Conservation (phyloP, 1,140 invertebrate species). For the Oncopeltus fasciatus region DNA sequence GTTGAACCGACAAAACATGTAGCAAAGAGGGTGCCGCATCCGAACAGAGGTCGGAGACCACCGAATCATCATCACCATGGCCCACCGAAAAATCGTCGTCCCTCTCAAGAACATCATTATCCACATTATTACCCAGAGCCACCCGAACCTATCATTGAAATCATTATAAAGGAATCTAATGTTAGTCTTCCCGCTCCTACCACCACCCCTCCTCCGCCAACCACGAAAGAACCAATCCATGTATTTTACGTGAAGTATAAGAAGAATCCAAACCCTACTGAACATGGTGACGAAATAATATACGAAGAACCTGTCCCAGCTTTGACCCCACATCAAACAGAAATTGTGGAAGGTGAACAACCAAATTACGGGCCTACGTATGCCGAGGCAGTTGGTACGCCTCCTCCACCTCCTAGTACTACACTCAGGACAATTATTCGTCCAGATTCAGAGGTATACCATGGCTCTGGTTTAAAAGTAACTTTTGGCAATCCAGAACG, state of each 20-base stretch:
- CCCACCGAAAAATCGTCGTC: conserved; percentile 7
- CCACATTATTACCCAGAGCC: conserved; percentile 58
- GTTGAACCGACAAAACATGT: neutral
- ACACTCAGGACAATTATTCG: conserved; percentile 67
- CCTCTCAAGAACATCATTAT: conserved; percentile 30
- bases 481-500: conserved; percentile 21
- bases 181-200: conserved; percentile 48
- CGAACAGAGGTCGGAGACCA: conserved; percentile 2
- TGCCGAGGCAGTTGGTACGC: conserved; percentile 23
- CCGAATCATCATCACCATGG: neutral
- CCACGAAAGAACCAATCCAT: conserved; percentile 49
- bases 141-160: conserved; percentile 78
- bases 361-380: conserved; percentile 23
- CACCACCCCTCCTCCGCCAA: conserved; percentile 32
- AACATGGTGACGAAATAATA: conserved; percentile 40
- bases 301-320: conserved; percentile 63
- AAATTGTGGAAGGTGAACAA: conserved; percentile 15
- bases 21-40: conserved; percentile 4
- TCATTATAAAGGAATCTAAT: conserved; percentile 79
- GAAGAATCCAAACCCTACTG: conserved; percentile 39
- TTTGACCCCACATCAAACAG: conserved; percentile 44
- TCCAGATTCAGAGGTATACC: conserved; percentile 66
- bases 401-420: conserved; percentile 43
- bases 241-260: conserved; percentile 82
- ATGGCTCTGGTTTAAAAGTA: conserved; percentile 29